Conservation (phyloP, 1,140 invertebrate genomes). For the Grapholita molesta region DNA sequence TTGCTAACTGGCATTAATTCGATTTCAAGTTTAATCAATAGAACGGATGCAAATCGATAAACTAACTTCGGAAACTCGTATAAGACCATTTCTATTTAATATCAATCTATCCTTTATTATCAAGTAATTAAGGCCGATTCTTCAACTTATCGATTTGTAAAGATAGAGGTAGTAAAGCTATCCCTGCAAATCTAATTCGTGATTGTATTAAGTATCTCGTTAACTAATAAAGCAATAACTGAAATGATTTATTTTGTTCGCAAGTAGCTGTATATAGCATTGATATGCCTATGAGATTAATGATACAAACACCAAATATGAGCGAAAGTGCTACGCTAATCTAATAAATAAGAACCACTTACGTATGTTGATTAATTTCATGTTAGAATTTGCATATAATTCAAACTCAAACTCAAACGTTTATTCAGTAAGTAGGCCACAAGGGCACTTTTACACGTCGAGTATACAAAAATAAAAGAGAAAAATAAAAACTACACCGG, state of each 20-base stretch:
- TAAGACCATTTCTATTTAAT: background rate
- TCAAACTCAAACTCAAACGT: too few relatives aligned
- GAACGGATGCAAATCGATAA: conserved; percentile 25
- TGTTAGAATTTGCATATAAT: background rate
- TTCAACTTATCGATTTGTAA: background rate
- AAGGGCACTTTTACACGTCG: too few relatives aligned
- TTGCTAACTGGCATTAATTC: conserved; percentile 37
- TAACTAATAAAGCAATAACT: background rate
- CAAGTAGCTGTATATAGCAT: conserved; percentile 6
- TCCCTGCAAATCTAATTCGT: conserved; percentile 3
- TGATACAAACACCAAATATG: conserved; percentile 11
- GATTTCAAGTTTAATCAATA: conserved; percentile 30
- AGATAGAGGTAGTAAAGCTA: background rate
- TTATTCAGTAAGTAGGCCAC: too few relatives aligned
- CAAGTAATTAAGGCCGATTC: background rate
- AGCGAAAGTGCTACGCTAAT: conserved; percentile 14
- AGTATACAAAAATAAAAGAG: too few relatives aligned
- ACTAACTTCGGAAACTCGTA: background rate
- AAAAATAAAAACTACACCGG: too few relatives aligned
- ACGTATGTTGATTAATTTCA: conserved; percentile 13
- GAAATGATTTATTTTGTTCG: conserved; percentile 16
- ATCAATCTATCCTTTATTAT: background rate
- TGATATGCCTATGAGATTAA: conserved; percentile 12
- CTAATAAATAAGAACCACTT: conserved; percentile 15
- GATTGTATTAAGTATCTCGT: background rate